Base-by-base conservation (phyloP, 1,140 invertebrate genomes). In the Leptinotarsa lineolata region DNA sequence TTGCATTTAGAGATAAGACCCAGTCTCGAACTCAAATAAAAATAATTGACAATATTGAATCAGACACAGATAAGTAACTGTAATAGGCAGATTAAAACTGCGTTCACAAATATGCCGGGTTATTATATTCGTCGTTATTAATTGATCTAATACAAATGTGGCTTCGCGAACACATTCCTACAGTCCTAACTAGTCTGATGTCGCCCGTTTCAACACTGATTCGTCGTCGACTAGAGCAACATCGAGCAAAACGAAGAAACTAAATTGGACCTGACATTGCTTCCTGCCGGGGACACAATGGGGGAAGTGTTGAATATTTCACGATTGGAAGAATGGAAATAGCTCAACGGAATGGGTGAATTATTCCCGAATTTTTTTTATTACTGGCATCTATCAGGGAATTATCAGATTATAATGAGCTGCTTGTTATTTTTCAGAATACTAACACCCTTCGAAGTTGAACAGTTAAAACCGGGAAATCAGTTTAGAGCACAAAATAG, bases 281-380 rank as follows among this genome's bases (percentile, higher is more conserved):
- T 66, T 66, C 64, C 64, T 66, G 64, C 64, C 39, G 64, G 64
- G 64, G 64, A 66, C 22, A 66, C 64, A 66, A 44, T 66, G 64
- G 64, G 64, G 30, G 64, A 18, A 64, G 61, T 64, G 61, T 22
- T 64, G 24, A 21, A 22, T 21, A 22, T 64, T 1, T 64, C 20
- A 15, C 24, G 61, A 30, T 20, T 22, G 61, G 61, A 21, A 22
- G 61, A 64, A 16, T 64, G 61, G 13, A 11, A 39, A 39, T 8
- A 11, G 30, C 30, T 39, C 30, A 11, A 8, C 30, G 30, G 30
- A 39, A 39, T 39, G 8, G 30, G 30, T 39, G 30, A 2, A 11
- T 39, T 0, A 39, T 39, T 39, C 30, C 30, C 8, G 30, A 39
- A 39, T 39, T 39, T 11, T 39, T 11, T 11, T 39, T 39, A 39